A percentile compares a stretch with the other conserved stretches of the same genome.
These are phyloP conservation scores for Girardinus metallicus DNA, from an alignment of 2,797 vertebrate genomes.

Conservation along the genomic window DNA sequence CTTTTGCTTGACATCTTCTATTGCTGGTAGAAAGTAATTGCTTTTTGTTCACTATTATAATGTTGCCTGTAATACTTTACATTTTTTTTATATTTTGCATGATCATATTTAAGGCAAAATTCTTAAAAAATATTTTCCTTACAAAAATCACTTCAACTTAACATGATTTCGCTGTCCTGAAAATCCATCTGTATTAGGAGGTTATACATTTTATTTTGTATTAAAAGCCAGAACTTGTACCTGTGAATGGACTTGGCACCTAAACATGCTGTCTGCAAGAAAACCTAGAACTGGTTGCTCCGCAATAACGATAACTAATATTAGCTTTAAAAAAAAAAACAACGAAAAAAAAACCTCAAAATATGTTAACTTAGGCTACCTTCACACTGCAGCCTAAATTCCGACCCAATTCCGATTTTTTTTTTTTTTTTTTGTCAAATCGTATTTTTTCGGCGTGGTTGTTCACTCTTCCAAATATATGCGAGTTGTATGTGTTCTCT, in stretches of 20 bases:
- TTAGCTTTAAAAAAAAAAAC: background rate
- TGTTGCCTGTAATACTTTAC: background rate
- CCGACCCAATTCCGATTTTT: too few species aligned
- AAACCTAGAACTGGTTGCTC: background rate
- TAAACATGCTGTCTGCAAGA: background rate
- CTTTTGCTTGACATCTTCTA: slow-evolving; percentile 29
- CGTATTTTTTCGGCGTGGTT: too few species aligned
- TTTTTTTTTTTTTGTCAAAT: too few species aligned
- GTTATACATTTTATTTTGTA: background rate
- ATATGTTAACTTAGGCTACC: too few species aligned
- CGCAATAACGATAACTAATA: background rate
- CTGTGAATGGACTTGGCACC: background rate
- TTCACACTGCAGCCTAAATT: too few species aligned
- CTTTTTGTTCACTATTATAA: background rate
- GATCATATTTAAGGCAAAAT: background rate
- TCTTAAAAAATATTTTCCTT: background rate
- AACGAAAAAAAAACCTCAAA: too few species aligned
- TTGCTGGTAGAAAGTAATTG: slow-evolving; percentile 13
- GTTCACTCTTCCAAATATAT: too few species aligned
- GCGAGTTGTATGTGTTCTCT: too few species aligned
- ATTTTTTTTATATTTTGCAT: background rate
- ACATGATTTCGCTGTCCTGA: background rate
- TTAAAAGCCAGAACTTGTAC: background rate
- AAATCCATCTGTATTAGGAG: background rate
- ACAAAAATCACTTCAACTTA: background rate